Conservation (phyloP, 2,113 vertebrate species). For the Myiopsitta monachus region DNA sequence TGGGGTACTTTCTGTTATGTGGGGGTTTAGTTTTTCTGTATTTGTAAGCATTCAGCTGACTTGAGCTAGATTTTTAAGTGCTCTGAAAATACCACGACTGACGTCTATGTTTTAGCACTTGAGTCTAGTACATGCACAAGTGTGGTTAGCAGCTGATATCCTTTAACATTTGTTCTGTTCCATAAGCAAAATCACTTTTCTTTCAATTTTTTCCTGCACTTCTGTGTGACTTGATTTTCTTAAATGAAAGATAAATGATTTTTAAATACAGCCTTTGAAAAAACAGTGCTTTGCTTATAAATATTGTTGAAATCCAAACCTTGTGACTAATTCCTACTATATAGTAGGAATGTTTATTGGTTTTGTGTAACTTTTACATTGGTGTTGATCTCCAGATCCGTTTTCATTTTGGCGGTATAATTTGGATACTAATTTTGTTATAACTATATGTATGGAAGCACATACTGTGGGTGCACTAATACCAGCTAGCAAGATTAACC, state of each 20-base stretch:
- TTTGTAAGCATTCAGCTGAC: background rate
- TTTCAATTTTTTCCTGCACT: background rate
- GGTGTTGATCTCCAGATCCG: background rate
- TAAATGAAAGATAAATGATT: background rate
- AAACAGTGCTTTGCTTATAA: background rate
- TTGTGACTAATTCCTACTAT: constrained; percentile 7
- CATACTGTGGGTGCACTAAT: background rate
- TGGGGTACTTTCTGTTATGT: background rate
- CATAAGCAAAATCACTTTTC: background rate
- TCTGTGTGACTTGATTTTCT: background rate
- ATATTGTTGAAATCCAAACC: constrained; percentile 32
- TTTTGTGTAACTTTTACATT: background rate
- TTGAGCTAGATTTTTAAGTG: background rate
- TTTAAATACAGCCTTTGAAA: background rate
- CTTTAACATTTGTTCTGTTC: background rate
- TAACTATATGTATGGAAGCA: background rate
- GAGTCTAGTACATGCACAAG: background rate
- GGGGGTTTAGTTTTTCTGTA: background rate
- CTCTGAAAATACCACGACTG: background rate
- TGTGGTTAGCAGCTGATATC: background rate
- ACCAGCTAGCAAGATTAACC: background rate
- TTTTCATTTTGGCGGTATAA: background rate
- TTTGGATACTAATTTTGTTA: background rate
- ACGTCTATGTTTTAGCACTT: background rate
- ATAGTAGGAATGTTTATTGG: background rate